Evolutionary conservation across 2,113 vertebrate species (phyloP).

Genomic region (Xenus cinereus): DNA sequence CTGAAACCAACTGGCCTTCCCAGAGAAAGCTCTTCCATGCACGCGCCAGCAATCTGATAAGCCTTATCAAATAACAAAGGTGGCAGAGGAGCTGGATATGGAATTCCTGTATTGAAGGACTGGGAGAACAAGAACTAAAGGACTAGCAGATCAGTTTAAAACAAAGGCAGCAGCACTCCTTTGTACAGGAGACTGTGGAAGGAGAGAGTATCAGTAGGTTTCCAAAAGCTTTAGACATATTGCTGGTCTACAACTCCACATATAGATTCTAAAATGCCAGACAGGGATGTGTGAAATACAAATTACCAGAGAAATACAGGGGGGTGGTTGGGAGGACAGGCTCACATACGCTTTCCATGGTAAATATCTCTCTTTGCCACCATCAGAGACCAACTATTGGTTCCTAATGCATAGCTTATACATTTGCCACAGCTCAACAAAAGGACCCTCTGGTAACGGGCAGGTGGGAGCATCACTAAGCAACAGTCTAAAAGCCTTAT

Average conservation of each 20-base stretch:
- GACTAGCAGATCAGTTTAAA: background rate
- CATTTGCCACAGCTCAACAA: rapidly evolving
- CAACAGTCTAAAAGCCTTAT: background rate
- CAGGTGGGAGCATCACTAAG: rapidly evolving
- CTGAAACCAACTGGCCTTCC: background rate
- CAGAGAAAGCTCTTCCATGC: background rate
- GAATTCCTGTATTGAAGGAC: background rate
- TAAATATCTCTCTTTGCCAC: background rate
- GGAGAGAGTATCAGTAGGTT: background rate
- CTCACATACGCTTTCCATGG: rapidly evolving
- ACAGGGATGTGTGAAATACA: background rate
- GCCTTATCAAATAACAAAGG: background rate
- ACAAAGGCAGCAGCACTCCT: background rate
- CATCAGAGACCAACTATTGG: no score
- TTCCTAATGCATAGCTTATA: rapidly evolving
- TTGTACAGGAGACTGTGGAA: background rate
- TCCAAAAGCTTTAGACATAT: background rate
- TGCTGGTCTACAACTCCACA: background rate
- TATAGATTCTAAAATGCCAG: rapidly evolving
- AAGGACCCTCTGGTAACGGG: background rate
- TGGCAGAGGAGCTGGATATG: background rate
- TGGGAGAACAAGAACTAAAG: background rate
- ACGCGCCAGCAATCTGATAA: background rate
- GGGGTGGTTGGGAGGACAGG: background rate
- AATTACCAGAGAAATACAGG: no score